Base-by-base conservation (phyloP, 2,888 invertebrate species). In the Lissocephala sabroskyi region DNA sequence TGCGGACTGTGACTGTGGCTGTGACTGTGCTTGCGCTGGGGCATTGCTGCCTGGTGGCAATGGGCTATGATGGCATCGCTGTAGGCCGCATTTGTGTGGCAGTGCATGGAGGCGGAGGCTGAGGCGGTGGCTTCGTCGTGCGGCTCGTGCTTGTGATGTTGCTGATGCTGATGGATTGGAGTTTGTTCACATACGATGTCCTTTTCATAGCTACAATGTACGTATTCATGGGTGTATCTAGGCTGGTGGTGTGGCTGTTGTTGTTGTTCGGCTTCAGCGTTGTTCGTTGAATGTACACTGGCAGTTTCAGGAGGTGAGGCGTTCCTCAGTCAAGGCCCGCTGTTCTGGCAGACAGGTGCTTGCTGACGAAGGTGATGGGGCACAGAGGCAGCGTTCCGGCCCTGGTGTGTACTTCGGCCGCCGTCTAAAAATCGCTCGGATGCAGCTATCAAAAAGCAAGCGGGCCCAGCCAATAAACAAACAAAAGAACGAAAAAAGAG, bases 371-470 rank as follows among this genome's bases (percentile, higher is more conserved):
- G 85, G 85, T 85, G 85, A 85, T 85, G 85, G 88, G 86, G 87
- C 88, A 84, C 87, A 88, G 86, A 88, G 87, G 84, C 87, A 87
- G 85, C 84, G 87, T 82, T 86, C 84, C 83, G 85, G 86, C 88
- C 85, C 86, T 89, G 85, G 86, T 89, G 83, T 83, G 87, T 89
- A 89, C 89, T 84, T 85, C 83, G 82, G 85, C 90, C 92, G 83
- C 88, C 89, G 85, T 87, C 89, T 87, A 93, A 93, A 87, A 92
- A 94, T 87, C 90, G 92, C 87, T 94, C 94, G 86, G 93, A 94
- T 86, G 93, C 94, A 90, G 92, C 88, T 91, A 86, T 82, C 48
- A 52, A 43, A 49, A 30, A 48, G 41, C 40, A 44, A 40, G 53
- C 45, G 41, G 41, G 43, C n/a, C n/a, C n/a, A n/a, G n/a, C n/a